A percentile compares a stretch with the other conserved stretches of the same genome.
Conservation (phyloP, 2,888 invertebrate genomes). For the Synergus itoensis region DNA sequence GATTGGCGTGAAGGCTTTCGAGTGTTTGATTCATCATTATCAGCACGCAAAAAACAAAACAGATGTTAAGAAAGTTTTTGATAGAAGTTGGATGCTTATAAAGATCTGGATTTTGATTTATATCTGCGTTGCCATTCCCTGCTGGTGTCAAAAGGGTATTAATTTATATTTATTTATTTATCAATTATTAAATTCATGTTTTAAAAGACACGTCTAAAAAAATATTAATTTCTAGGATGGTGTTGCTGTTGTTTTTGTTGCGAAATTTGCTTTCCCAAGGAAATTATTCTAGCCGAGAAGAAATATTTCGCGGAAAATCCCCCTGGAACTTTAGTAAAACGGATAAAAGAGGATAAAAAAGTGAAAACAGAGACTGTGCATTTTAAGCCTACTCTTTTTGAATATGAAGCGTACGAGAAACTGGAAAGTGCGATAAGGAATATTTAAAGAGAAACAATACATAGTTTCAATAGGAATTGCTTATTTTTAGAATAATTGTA, state of each 20-base stretch:
- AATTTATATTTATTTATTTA: conserved; percentile 40
- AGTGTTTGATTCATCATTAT: conserved; percentile 76
- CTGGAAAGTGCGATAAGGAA: conserved; percentile 81
- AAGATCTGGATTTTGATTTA: conserved; percentile 78
- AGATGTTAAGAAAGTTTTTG: conserved; percentile 60
- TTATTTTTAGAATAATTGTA: not conserved
- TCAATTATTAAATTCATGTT: not conserved
- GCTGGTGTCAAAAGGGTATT: conserved; percentile 79
- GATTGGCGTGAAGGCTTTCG: conserved; percentile 76
- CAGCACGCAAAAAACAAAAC: conserved; percentile 64
- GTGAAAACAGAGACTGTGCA: conserved; percentile 60
- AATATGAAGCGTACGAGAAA: conserved; percentile 80
- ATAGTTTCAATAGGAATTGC: not conserved
- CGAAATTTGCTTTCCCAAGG: conserved; percentile 80
- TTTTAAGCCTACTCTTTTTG: conserved; percentile 81
- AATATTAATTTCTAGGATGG: conserved; percentile 79
- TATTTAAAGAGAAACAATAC: conserved; percentile 70
- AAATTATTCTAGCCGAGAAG: conserved; percentile 80
- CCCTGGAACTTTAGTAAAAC: conserved; percentile 79
- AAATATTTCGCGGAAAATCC: conserved; percentile 80
- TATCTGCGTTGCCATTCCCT: conserved; percentile 77
- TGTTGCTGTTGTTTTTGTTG: conserved; percentile 81
- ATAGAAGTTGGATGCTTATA: conserved; percentile 70
- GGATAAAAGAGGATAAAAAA: conserved; percentile 66
- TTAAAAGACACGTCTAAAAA: not conserved